Evolutionary conservation across 2,888 invertebrate species (phyloP), one percentile per base, ranked within the genome.

Genomic region (Antheraea assamensis): DNA sequence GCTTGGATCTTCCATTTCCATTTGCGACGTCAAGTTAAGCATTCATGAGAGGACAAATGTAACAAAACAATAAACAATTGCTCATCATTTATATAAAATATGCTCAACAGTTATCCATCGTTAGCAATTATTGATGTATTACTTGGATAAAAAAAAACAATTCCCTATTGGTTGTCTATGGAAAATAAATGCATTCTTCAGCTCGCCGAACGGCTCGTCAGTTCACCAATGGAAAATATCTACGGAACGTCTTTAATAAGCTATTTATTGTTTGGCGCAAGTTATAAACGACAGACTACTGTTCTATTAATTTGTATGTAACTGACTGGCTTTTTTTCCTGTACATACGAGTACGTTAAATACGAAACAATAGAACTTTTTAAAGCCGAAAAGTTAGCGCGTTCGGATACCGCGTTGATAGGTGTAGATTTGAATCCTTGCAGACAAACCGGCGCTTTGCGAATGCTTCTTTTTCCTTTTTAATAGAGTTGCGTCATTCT

Each of bases 171-270:
- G 58, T 66, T 70, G 72, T 75, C 74, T 77, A 75, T 80, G 75
- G 77, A 77, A 79, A 84, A 83, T 81, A 79, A 84, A 83, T 82
- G 81, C 84, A 85, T 86, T 82, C 85, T 77, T 76, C 75, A 71
- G 76, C 76, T 70, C 74, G 35, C 49, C 64, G 30, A 61, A 61
- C 64, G 47, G 35, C 79, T 74, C 68, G 79, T 74, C 30, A 17
- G 76, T 76, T 80, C 80, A 83, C 82, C 86, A 81, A 82, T 81
- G 81, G 80, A 81, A 81, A 86, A 86, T 82, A 87, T 87, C 83
- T 78, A 77, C 77, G 85, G 85, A 84, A 83, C 85, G 84, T 80
- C 80, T 82, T 81, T 88, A 86, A 85, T 87, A 83, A 84, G 83
- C 79, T 78, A 81, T 84, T 78, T 78, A 42, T 30, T 49, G 75